Base-by-base conservation (phyloP, 2,888 invertebrate genomes). In the Phrixothrix hirtus region DNA sequence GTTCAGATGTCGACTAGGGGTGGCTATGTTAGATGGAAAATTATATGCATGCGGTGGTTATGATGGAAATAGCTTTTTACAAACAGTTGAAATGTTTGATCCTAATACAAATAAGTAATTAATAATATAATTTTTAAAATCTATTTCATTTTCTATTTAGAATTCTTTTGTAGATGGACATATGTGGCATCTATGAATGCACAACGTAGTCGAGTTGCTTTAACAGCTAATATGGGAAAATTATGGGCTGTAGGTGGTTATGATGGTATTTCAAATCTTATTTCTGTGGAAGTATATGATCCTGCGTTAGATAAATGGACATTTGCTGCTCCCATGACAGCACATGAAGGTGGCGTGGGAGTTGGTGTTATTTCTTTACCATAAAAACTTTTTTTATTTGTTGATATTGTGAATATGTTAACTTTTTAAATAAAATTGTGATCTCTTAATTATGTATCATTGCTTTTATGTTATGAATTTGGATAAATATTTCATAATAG, bases 261-360 rank as follows among this genome's bases (percentile, higher is more conserved):
- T 62, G 87, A 87, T 68, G 92, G 93, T 1, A 83, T 87, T 55
- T 83, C 86, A 0, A 92, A 92, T 77, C 77, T 93, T 9, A 84
- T 87, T 5, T 86, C 89, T 0, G 89, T 92, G n/a, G 93, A 93
- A 74, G 84, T 89, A 6, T 93, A 91, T 67, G 87, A 91, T 73
- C 89, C 91, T 1, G 77, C 80, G 59, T 78, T 77, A 2, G 83
- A 91, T 69, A 78, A 78, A 14, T 92, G 91, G 92, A 81, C 80
- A 1, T 87, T 86, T 69, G 86, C 85, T 10, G 81, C 87, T 1
- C 79, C 87, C 0, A 92, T 92, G 91, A 84, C 86, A 61, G 89
- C 88, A 1, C 93, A 93, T 70, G 92, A 92, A 71, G 93, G 92
- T 1, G 92, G 92, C 1, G 92, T 93, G 0, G 92, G 92, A n/a